These are phyloP conservation scores for Hippocampus barbouri DNA, from an alignment of 2,113 vertebrate species.

Conservation along the genomic window DNA sequence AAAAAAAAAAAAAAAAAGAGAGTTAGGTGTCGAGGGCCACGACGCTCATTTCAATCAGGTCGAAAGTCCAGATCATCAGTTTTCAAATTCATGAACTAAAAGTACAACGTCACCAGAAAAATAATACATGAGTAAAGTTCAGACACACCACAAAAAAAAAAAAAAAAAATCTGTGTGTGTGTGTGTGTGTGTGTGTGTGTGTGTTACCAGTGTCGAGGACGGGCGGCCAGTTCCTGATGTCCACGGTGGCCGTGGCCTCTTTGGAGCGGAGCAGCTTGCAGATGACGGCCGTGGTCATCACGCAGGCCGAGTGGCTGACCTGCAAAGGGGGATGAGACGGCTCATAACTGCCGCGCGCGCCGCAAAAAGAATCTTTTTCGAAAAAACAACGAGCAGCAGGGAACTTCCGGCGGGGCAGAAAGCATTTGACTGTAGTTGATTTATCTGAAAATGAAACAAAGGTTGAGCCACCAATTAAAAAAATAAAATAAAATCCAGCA, in stretches of 20 bases:
- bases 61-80: neutral
- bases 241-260: constrained; percentile 90
- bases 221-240: constrained; percentile 93
- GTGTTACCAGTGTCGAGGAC: constrained; percentile 91
- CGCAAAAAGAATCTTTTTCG: neutral
- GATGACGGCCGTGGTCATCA: constrained; percentile 95
- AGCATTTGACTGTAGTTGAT: too few relatives aligned
- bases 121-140: too few relatives aligned
- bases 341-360: neutral
- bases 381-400: neutral
- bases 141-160: too few relatives aligned
- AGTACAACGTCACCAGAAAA: too few relatives aligned
- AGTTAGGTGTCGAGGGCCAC: too few relatives aligned
- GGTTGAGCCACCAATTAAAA: too few relatives aligned
- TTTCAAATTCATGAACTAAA: neutral
- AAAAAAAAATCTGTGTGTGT: too few relatives aligned
- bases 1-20: too few relatives aligned
- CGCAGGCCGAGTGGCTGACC: constrained; percentile 94
- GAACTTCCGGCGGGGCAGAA: too few relatives aligned
- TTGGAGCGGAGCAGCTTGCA: constrained; percentile 94
- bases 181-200: neutral
- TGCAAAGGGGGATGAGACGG: constrained; percentile 39
- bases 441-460: too few relatives aligned
- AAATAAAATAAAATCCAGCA: too few relatives aligned
- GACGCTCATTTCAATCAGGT: too few relatives aligned